Conservation (phyloP, 2,888 invertebrate genomes). For the Luperina nickerlii region DNA sequence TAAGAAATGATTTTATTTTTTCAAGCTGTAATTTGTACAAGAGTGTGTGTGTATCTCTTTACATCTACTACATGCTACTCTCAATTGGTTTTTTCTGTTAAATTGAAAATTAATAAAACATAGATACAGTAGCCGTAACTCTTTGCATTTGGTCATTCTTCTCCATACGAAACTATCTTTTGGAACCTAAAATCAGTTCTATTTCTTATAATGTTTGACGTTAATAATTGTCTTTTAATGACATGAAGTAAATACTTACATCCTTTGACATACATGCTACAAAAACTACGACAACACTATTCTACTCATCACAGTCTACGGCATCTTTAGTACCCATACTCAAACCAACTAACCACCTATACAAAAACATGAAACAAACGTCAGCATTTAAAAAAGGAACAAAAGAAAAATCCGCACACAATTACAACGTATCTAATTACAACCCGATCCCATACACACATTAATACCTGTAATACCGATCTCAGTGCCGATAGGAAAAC, state of each 20-base stretch:
- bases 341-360: not conserved
- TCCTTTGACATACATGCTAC: not conserved
- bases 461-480: conserved; percentile 56
- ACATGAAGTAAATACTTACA: not conserved
- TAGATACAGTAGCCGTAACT: not conserved
- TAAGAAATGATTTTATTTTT: too few species aligned
- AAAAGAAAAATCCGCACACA: conserved; percentile 21
- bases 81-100: not conserved
- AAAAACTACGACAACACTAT: not conserved
- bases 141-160: not conserved
- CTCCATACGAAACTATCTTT: not conserved
- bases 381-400: not conserved
- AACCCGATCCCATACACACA: conserved; percentile 41
- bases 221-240: not conserved
- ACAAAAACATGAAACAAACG: not conserved
- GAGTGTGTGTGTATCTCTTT: not conserved
- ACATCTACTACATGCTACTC: not conserved
- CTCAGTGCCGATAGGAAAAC: conserved; percentile 60
- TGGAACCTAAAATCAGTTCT: not conserved
- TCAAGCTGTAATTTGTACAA: too few species aligned
- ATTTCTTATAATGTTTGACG: not conserved
- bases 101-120: too few species aligned
- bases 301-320: not conserved
- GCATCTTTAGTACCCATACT: not conserved
- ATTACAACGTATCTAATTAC: conserved; percentile 66